Evolutionary conservation across 1,140 invertebrate species (phyloP), one percentile per base, ranked within the genome.

Genomic region (Apis laboriosa): DNA sequence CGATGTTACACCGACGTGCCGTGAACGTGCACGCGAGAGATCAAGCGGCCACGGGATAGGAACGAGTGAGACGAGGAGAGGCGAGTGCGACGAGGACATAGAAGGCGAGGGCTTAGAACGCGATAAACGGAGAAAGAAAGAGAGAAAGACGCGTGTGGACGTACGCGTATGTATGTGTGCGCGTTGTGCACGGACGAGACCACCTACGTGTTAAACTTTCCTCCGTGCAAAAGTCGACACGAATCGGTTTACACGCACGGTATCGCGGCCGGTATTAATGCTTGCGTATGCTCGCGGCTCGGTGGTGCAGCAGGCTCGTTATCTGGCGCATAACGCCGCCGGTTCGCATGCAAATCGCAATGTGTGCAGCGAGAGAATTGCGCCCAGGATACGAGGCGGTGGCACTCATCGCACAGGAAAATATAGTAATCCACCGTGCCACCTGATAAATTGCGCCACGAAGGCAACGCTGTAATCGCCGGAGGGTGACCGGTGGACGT

Each of bases 221-320:
- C 86, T 84, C 77, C 82, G 84, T 74, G 88, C 86, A 87, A 88
- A 87, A 88, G 83, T 89, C 89, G 84, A 84, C 89, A 83, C 78
- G 88, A 90, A 89, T 90, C 89, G 88, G 84, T 89, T 86, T 81
- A 85, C 89, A 89, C 84, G 88, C 89, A 66, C 74, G 67, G 72
- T 83, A 82, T 88, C 83, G 64, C 82, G 83, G 43, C 49, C 55
- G 72, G 84, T 88, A 88, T 88, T 88, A 88, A 88, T 84, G 87
- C 76, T 83, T 67, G 84, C 86, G 87, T 88, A 88, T 80, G 84
- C 86, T 82, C 70, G 77, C 74, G 70, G 86, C 75, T 53, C 83
- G 76, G 9, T 76, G 76, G 9, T 78, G 83, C 86, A 79, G 84
- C 83, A 64, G 77, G 79, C 86, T 85, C 83, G 87, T 88, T 87